These are phyloP conservation scores for Anagyrus pseudococci DNA, from an alignment of 2,888 invertebrate species.

Conservation along the genomic window DNA sequence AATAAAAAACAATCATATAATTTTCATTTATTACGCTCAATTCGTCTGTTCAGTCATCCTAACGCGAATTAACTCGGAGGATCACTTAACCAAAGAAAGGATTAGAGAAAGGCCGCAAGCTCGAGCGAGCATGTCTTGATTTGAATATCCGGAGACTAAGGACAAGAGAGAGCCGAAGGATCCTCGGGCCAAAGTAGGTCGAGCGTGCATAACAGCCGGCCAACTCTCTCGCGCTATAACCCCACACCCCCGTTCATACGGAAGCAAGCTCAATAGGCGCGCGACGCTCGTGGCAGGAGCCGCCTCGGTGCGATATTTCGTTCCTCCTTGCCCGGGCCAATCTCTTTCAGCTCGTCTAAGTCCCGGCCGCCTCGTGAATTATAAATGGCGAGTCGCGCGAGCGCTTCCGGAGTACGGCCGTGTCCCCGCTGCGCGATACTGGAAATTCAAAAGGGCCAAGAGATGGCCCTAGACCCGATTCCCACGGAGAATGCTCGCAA, in stretches of 20 bases:
- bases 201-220: neutral
- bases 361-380: constrained; percentile 52
- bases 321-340: constrained; percentile 17
- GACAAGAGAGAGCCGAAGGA: neutral
- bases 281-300: neutral
- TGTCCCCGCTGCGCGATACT: constrained; percentile 27
- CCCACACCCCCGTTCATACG: neutral
- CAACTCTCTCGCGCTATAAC: too few species aligned
- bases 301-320: constrained; percentile 32
- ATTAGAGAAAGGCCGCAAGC: too few species aligned
- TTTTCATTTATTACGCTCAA: too few species aligned
- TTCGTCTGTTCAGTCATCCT: too few species aligned
- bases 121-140: too few species aligned
- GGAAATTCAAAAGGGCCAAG: constrained; percentile 40
- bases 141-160: neutral
- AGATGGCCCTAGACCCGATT: constrained; percentile 38
- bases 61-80: too few species aligned
- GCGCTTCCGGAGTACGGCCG: constrained; percentile 40
- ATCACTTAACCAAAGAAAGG: too few species aligned
- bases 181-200: constrained; percentile 34
- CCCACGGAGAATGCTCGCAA: constrained; percentile 43
- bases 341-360: constrained; percentile 36
- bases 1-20: too few species aligned
- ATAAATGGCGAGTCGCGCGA: constrained; percentile 52
- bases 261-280: neutral